Percentiles rank a stretch among this genome's conserved stretches.
Conservation (phyloP, 2,797 vertebrate species). For the Anomalospiza imberbis region DNA sequence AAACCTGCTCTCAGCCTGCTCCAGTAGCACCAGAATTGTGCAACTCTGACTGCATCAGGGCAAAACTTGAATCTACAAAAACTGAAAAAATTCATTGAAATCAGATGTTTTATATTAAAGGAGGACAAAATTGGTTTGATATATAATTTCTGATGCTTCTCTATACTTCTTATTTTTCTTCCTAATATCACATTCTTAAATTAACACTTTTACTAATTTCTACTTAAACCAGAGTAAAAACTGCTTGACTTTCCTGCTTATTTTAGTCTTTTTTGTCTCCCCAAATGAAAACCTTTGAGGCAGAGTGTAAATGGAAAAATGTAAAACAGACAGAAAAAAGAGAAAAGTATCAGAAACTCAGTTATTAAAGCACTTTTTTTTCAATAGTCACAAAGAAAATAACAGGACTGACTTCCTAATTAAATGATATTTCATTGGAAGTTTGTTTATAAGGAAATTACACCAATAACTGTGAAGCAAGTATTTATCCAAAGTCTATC, state of each 20-base stretch:
- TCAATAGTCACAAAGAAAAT: not conserved
- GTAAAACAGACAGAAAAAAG: not conserved
- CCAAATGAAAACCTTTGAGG: not conserved
- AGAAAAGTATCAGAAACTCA: not conserved
- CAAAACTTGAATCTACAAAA: not conserved
- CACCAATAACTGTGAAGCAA: not conserved
- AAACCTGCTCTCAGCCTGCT: not conserved
- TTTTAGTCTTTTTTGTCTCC: not conserved
- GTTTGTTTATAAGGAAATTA: not conserved
- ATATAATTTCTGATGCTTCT: not conserved
- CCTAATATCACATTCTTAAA: not conserved
- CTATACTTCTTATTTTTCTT: not conserved
- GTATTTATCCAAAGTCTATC: not conserved
- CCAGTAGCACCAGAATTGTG: not conserved
- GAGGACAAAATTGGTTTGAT: not conserved
- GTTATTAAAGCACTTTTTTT: not conserved
- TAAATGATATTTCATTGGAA: not conserved
- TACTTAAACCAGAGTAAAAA: not conserved
- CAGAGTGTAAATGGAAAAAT: not conserved
- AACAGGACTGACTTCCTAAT: not conserved
- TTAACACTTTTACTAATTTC: not conserved
- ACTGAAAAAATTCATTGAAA: not conserved
- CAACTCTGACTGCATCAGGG: not conserved
- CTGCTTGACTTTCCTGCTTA: not conserved
- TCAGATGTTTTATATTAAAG: not conserved